Conservation (phyloP, 2,797 vertebrate species). For the Cynopterus sphinx region DNA sequence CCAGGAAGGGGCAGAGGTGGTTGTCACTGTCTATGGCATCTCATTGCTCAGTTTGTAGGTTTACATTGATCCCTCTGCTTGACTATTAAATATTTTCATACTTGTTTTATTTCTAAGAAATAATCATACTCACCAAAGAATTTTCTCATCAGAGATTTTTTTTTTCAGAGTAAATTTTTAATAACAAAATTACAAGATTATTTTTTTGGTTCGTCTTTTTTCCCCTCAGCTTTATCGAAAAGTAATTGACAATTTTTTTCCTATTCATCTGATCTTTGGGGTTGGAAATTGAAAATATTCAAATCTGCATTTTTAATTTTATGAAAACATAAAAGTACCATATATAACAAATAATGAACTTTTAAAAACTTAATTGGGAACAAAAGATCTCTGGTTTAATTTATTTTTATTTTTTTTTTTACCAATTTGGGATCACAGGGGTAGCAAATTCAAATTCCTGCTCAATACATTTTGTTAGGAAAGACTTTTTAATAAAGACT, state of each 20-base stretch:
- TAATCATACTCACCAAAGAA: neutral
- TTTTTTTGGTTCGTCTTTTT: conserved; percentile 10
- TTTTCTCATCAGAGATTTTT: neutral
- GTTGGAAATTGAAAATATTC: neutral
- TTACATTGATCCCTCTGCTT: neutral
- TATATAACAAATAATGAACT: neutral
- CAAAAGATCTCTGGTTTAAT: neutral
- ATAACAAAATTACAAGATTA: neutral
- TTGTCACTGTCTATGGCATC: neutral
- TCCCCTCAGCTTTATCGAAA: neutral
- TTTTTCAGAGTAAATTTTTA: neutral
- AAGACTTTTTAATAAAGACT: neutral
- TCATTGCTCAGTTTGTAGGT: neutral
- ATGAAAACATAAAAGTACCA: neutral
- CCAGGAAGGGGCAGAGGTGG: neutral
- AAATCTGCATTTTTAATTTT: neutral
- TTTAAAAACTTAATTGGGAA: neutral
- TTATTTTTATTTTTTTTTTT: neutral
- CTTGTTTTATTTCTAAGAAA: conserved; percentile 31
- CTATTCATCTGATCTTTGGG: neutral
- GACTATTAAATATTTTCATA: conserved; percentile 33
- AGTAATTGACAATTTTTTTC: neutral
- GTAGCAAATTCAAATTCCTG: conserved; percentile 30
- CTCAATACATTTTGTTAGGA: conserved; percentile 20
- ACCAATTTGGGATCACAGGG: neutral